Conservation (phyloP, 2,113 vertebrate genomes). For the Ptilonorhynchus violaceus region DNA sequence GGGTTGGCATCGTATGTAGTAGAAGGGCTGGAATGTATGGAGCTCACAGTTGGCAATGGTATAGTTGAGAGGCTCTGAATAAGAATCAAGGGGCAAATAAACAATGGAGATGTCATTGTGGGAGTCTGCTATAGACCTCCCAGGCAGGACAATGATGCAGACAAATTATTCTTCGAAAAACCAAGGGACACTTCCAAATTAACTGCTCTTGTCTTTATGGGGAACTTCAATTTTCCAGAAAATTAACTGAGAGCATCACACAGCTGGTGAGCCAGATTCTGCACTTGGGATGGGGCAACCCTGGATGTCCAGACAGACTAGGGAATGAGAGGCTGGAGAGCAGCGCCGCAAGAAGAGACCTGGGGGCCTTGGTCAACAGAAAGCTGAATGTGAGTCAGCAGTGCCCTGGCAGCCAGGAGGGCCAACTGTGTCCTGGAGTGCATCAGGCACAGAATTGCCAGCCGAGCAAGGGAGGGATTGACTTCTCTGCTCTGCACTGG, state of each 20-base stretch:
- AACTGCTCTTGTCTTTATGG: not conserved
- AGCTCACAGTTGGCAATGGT: not conserved
- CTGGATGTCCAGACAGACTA: not conserved
- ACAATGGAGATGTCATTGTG: not conserved
- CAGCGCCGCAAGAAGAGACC: not conserved
- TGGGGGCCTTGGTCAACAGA: not conserved
- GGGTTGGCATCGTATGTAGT: not conserved
- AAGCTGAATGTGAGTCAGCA: not conserved
- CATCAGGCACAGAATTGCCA: not conserved
- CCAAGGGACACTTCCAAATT: not conserved
- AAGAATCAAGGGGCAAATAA: not conserved
- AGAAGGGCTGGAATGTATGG: not conserved
- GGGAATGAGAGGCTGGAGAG: not conserved
- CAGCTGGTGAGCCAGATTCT: not conserved
- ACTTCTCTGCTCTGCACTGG: not conserved
- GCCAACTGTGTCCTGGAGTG: not conserved
- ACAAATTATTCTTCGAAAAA: not conserved
- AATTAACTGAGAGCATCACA: not conserved
- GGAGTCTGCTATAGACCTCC: not conserved
- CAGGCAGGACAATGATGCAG: fast-evolving
- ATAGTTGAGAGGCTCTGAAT: not conserved
- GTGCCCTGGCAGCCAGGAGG: not conserved
- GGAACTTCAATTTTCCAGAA: not conserved
- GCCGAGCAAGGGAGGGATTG: not conserved
- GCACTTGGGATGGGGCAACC: not conserved